Evolutionary conservation across 2,113 vertebrate species (phyloP), one percentile per base, ranked within the genome.

Genomic region (Jacana jacana): DNA sequence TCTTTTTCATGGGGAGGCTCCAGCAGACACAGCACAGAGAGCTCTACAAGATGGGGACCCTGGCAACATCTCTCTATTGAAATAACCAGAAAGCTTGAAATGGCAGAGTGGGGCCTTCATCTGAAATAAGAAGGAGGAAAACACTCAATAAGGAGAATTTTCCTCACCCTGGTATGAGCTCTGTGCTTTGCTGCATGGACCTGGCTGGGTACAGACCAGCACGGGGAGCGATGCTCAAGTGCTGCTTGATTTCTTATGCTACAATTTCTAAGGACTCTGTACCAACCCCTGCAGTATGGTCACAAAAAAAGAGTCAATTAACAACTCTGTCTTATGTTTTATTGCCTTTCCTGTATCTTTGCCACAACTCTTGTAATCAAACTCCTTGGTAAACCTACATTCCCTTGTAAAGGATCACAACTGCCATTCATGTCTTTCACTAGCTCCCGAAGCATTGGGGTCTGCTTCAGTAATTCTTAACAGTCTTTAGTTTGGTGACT

Each of bases 361-460:
- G 64, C n/a, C 25, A 25, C 72, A 40, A 0, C 4, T 58, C 80
- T n/a, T 60, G 42, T 37, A 28, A 55, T 35, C 10, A 27, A 84
- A 89, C 66, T 75, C 60, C 37, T 63, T 30, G 22, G 15, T 39
- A 64, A 89, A 79, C 10, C 42, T 24, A 12, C 52, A 46, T 71
- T 84, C n/a, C 6, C 10, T 28, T 63, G 7, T 7, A 49, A 70
- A 13, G 10, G 11, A 35, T 71, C 51, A 64, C 19, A 52, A 9
- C 17, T 16, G 33, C 17, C 17, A 17, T 5, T 5, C 3, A 3
- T 0, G 6, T 39, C 23, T 77, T 60, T 66, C 57, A 55, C 4
- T 44, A 66, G 4, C 4, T 44, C 11, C 31, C 33, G 54, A 76
- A 70, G 18, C 3, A 8, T 0, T 64, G 22, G 6, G 13, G 6